Evolutionary conservation across 2,113 vertebrate genomes (phyloP), one percentile per base, ranked within the genome.

Genomic region (Periophthalmus modestus): DNA sequence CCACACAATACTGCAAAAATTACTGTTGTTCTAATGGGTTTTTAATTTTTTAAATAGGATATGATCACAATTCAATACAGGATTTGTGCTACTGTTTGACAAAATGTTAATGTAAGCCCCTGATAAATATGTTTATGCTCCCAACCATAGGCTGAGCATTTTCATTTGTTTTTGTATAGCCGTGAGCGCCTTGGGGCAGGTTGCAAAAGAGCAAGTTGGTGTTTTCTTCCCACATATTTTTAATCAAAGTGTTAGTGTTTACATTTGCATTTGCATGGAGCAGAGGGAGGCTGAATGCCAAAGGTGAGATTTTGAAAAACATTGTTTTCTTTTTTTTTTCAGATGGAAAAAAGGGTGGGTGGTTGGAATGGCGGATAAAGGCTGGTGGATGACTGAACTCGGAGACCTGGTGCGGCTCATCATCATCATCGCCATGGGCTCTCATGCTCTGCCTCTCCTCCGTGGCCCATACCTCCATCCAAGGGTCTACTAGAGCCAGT

Each of bases 161-260:
- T 88, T 81, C 81, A 87, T 90, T 86, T 89, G 78, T 84, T 85
- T 84, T 76, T 83, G 83, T 81, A 75, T 58, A 79, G 81, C 74
- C 79, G 83, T 28, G 36, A 85, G 82, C 12, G 89, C 90, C 90
- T 85, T 79, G 65, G 73, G 91, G 89, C 79, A 79, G 88, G 91
- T 92, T 91, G 88, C 81, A 82, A 88, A 91, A 90, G 89, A 88
- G 82, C 89, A 87, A 86, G 87, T 89, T 89, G 88, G 80, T 71
- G 84, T 91, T 91, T 88, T 88, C 87, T 88, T 91, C 87, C 87
- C 90, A 89, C 89, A 89, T 87, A 87, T 91, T 89, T 91, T 88
- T 91, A 91, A 92, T 92, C 90, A 92, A 92, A 92, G 90, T 89
- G 85, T 87, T 90, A 89, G 86, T 87, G 88, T 91, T 91, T 90